Conservation (phyloP, 2,797 vertebrate genomes). For the Streptopelia turtur region DNA sequence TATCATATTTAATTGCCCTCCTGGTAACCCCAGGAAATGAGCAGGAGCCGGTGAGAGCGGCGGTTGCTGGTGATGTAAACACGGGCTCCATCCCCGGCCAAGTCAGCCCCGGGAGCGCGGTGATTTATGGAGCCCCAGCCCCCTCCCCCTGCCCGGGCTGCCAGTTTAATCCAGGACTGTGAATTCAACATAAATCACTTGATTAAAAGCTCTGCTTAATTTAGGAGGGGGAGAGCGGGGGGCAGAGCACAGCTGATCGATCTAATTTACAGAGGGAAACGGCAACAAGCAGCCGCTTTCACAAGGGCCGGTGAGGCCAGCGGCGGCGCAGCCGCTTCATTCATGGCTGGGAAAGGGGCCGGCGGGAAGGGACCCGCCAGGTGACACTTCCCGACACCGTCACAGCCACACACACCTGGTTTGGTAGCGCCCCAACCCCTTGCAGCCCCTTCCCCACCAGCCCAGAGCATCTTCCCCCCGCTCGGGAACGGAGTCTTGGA, state of each 20-base stretch:
- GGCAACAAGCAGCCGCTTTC: constrained; percentile 31
- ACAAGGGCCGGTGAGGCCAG: neutral
- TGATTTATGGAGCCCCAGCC: constrained; percentile 44
- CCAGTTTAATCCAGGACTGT: neutral
- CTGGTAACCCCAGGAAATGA: constrained; percentile 74
- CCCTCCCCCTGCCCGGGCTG: neutral
- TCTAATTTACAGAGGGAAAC: constrained; percentile 52
- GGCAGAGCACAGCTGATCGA: constrained; percentile 35
- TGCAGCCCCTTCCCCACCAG: neutral
- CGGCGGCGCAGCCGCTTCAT: neutral
- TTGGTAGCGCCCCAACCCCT: neutral
- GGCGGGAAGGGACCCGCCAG: neutral
- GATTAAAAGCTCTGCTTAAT: constrained; percentile 72
- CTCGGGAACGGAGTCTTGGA: neutral
- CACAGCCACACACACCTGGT: rapidly evolving
- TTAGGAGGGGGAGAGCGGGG: neutral
- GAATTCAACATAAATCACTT: constrained; percentile 64
- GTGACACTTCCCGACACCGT: rapidly evolving
- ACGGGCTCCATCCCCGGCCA: constrained; percentile 64
- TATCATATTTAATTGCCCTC: constrained; percentile 82
- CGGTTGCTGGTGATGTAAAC: constrained; percentile 68
- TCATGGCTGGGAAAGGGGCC: neutral
- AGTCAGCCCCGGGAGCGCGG: constrained; percentile 57
- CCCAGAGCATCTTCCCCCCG: neutral
- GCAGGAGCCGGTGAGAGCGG: constrained; percentile 55